Conservation (phyloP, 35 echinoderm and acorn worm species). For the Heliocidaris erythrogramma region DNA sequence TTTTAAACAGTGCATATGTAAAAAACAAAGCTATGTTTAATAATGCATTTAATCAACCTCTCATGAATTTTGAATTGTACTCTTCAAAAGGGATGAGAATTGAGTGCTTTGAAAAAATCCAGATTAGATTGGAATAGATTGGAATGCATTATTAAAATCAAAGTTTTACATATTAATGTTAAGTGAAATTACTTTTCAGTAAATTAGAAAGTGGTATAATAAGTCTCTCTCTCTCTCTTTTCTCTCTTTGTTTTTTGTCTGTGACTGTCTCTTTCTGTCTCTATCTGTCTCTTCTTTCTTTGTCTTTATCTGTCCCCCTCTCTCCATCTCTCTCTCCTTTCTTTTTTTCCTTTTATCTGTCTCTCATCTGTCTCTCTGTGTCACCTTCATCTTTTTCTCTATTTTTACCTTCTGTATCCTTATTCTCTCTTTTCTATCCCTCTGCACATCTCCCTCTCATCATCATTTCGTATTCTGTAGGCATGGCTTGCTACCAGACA, state of each 20-base stretch:
- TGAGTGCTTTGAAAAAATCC: no score
- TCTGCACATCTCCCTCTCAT: background rate
- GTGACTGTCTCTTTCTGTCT: background rate
- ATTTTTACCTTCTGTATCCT: background rate
- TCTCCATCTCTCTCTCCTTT: background rate
- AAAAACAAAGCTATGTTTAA: background rate
- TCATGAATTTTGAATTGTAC: background rate
- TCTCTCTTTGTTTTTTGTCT: background rate
- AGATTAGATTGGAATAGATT: no score
- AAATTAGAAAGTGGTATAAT: no score
- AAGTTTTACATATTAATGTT: no score
- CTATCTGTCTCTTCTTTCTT: background rate
- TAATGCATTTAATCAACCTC: background rate
- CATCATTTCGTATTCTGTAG: background rate
- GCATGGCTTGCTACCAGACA: constrained; percentile 69
- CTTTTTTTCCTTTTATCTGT: background rate
- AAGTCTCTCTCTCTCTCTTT: background rate
- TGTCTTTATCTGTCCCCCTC: background rate
- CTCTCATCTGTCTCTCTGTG: background rate
- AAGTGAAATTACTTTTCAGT: no score
- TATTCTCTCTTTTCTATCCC: background rate
- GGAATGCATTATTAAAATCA: no score
- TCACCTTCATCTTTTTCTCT: background rate
- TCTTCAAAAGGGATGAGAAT: no score
- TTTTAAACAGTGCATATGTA: background rate